Conservation (phyloP, 2,797 vertebrate genomes). For the Naso thynnoides region DNA sequence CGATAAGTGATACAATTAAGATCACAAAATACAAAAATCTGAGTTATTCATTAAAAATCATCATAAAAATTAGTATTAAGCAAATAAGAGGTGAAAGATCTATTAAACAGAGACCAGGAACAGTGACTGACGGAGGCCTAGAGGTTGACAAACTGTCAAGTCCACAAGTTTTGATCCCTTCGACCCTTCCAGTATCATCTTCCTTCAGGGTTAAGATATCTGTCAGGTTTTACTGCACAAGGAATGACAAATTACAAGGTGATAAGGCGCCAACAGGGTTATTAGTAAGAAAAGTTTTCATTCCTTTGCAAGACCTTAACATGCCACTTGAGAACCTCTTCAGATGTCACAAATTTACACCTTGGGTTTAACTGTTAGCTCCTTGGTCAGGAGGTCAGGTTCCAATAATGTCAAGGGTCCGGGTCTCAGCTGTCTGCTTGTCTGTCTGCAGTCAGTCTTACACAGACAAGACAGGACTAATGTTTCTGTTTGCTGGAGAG, state of each 20-base stretch:
- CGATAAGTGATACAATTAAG: no score
- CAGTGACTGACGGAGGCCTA: not conserved
- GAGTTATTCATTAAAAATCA: not conserved
- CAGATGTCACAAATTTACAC: constrained; percentile 45
- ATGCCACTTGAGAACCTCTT: constrained; percentile 36
- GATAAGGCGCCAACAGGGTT: constrained; percentile 40
- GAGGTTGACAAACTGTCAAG: constrained; percentile 1
- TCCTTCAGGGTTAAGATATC: constrained; percentile 15
- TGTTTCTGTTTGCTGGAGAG: not conserved
- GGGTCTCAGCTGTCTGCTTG: constrained; percentile 36
- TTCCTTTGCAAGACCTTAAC: constrained; percentile 25
- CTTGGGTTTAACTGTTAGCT: not conserved
- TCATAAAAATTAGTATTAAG: not conserved
- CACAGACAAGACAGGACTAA: not conserved
- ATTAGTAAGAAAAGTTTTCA: not conserved
- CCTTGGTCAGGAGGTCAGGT: not conserved
- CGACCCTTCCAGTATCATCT: not conserved
- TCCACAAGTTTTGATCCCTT: not conserved
- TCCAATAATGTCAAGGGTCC: not conserved
- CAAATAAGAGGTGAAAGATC: constrained; percentile 3
- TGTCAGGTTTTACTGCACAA: constrained; percentile 15
- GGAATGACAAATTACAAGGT: constrained; percentile 30
- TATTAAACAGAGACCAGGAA: not conserved
- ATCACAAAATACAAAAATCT: not conserved
- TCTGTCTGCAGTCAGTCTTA: constrained; percentile 3